phyloP scores from a whole-genome alignment of 2,797 vertebrate species.

The Gorsachius magnificus region DNA sequence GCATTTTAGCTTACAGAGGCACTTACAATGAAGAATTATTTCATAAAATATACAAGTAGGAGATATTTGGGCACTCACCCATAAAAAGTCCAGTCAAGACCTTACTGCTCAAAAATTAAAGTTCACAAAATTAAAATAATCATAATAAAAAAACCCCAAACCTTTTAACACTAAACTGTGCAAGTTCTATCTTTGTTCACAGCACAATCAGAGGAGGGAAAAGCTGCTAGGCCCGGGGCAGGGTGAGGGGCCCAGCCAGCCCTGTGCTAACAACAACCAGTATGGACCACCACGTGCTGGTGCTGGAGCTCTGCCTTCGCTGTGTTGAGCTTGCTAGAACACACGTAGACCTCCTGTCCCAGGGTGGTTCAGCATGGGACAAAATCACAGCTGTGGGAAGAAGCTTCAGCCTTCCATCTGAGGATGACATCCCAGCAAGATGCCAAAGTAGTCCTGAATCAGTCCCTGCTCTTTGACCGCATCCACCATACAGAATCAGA shows the following conservation, averaged over 20 bases:
- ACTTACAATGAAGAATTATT: not conserved
- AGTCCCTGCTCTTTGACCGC: not conserved
- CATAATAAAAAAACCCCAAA: not conserved
- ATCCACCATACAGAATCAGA: not conserved
- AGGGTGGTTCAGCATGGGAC: not conserved
- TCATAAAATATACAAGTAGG: not conserved
- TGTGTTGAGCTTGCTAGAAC: not conserved
- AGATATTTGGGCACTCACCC: not conserved
- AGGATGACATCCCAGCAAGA: not conserved
- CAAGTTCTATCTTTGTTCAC: not conserved
- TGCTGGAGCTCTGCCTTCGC: not conserved
- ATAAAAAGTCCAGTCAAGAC: not conserved
- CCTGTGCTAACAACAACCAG: rapidly evolving
- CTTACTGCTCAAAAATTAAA: not conserved
- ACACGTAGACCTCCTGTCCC: not conserved
- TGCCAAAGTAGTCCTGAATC: not conserved
- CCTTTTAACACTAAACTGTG: not conserved
- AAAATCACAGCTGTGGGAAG: not conserved
- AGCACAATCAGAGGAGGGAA: not conserved
- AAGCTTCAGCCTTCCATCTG: not conserved
- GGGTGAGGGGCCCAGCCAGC: not conserved
- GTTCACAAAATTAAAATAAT: not conserved
- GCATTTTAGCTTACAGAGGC: not conserved
- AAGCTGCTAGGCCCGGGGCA: not conserved
- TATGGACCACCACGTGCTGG: not conserved